Evolutionary conservation across 1,140 invertebrate genomes (phyloP).

Genomic region (Sitobion miscanthi): DNA sequence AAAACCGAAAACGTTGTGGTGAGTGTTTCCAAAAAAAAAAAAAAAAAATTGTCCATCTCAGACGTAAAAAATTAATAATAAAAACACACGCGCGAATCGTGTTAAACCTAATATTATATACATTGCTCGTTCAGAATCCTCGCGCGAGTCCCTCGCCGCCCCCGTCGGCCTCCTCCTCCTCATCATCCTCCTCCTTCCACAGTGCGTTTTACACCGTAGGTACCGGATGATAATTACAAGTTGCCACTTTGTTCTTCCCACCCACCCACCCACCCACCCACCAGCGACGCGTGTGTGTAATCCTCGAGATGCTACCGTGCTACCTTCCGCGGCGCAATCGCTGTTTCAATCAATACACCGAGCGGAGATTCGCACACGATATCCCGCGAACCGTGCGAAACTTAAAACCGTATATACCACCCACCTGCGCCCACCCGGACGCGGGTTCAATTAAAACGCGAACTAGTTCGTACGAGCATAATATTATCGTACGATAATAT

Average conservation of each 20-base stretch:
- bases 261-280: too few species aligned
- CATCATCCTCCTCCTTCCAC: too few species aligned
- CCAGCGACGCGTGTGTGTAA: neutral
- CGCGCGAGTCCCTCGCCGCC: neutral
- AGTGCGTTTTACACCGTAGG: neutral
- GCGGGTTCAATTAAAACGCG: neutral
- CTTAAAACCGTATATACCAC: neutral
- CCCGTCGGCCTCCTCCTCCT: too few species aligned
- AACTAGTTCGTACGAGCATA: neutral
- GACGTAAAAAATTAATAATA: neutral
- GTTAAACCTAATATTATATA: neutral
- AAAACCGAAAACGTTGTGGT: neutral
- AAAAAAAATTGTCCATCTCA: neutral
- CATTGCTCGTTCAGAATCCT: neutral
- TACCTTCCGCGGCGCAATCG: neutral
- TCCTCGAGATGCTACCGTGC: neutral
- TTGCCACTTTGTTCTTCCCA: neutral
- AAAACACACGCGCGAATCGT: neutral
- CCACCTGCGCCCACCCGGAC: too few species aligned
- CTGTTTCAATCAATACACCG: neutral
- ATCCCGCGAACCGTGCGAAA: neutral
- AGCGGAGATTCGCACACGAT: neutral
- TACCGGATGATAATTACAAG: slow-evolving; percentile 9
- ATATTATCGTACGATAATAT: too few species aligned
- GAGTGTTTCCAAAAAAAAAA: neutral